Base-by-base conservation (phyloP, 1,140 invertebrate species). In the Lineus longissimus region DNA sequence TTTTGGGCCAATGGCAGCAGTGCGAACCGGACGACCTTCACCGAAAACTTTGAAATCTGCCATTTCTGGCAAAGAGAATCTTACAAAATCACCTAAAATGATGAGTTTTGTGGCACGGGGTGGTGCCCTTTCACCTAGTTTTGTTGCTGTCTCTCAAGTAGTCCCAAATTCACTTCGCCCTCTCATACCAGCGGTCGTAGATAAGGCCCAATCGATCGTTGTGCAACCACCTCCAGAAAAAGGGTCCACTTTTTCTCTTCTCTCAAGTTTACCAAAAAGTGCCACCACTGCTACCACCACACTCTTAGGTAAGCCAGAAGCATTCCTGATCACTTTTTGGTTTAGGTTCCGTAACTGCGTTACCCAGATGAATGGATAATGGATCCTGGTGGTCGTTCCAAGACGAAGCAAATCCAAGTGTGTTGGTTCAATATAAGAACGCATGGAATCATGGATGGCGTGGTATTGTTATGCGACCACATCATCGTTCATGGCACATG, bases 121-220 rank as follows among this genome's bases (percentile, higher is more conserved):
- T 7, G 31, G 31, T 22, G 55, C 51, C 29, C 31, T 63, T 22
- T n/a, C 43, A 13, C 61, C 51, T 22, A 29, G 22, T 19, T 51
- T 63, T 13, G 23, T 27, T 31, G 61, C 61, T 23, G 23, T 45
- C 33, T 58, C 51, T 36, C 61, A 63, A 23, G 54, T 54, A 31
- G 55, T 58, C 11, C 51, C 61, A 0, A 27, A 27, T 22, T 19
- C 23, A 22, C 1, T 54, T 27, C 30, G 55, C 57, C 47, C 31
- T 22, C 27, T 58, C 6, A 30, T 54, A 31, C 27, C 61, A n/a
- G 22, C 61, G 13, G 51, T 63, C 15, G 51, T 63, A 27, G n/a
- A 25, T 17, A 36, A 51, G 36, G 51, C 29, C 2, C 19, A 63
- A 63, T 9, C 30, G 2, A 27, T 57, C 33, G 51, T 63, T 4